Evolutionary conservation across 2,888 invertebrate genomes (phyloP).

Genomic region (Alcis repandata): DNA sequence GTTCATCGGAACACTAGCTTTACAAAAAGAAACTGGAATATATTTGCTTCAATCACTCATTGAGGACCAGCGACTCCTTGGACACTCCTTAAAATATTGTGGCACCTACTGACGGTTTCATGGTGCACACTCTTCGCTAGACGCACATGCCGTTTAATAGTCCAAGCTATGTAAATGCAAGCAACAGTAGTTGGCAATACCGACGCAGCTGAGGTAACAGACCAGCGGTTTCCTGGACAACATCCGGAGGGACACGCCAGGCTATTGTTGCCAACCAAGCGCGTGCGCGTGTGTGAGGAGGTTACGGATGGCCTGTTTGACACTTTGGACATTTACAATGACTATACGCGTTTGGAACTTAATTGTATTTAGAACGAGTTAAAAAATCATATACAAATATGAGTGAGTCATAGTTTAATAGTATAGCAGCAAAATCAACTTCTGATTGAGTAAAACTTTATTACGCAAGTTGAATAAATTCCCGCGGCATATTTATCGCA

Average conservation of each 20-base stretch:
- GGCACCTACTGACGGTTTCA: not conserved
- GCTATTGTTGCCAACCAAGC: constrained; percentile 47
- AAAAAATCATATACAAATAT: not conserved
- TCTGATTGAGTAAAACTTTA: constrained; percentile 20
- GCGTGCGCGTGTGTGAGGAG: constrained; percentile 27
- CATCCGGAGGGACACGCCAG: constrained; percentile 67
- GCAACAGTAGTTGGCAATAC: constrained; percentile 25
- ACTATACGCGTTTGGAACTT: not conserved
- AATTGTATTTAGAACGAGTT: too few relatives aligned
- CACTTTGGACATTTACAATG: constrained; percentile 25
- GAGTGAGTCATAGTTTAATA: not conserved
- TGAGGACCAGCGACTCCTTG: not conserved
- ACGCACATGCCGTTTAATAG: not conserved
- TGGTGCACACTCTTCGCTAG: not conserved
- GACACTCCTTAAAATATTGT: not conserved
- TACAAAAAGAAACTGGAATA: not conserved
- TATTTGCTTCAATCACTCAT: not conserved
- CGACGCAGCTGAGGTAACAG: constrained; percentile 55
- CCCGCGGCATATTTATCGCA: constrained; percentile 28
- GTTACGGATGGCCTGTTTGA: constrained; percentile 30
- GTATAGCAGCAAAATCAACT: constrained; percentile 3
- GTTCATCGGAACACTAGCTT: not conserved
- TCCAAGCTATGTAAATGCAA: not conserved
- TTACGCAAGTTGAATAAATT: constrained; percentile 28
- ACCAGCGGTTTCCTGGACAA: constrained; percentile 68